Evolutionary conservation across 2,888 invertebrate genomes (phyloP), one percentile per base, ranked within the genome.

Genomic region (Tridacna gigas): DNA sequence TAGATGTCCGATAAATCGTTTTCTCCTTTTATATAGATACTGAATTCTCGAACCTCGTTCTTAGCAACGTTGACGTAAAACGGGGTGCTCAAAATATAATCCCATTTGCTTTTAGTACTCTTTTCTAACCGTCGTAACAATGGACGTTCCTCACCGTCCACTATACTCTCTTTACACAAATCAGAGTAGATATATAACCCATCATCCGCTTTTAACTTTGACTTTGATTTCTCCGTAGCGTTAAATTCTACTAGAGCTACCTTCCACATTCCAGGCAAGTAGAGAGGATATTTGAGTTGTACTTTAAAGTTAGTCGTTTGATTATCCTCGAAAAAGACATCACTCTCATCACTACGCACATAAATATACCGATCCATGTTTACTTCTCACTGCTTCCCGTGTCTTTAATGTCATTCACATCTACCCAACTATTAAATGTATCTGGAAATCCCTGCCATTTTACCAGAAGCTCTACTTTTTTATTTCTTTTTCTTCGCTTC

Each of bases 401-500:
- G 60, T 80, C 78, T 84, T 81, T 77, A 56, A 82, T 65, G 51
- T 82, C 81, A 25, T 51, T 47, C 3, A 80, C 80, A 82, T 84
- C 82, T 63, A 84, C 47, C 82, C 82, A 84, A 69, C 79, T 79
- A 63, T 84, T 82, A 82, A 82, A 84, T 47, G 67, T 45, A 51
- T 82, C 76, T 13, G 79, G 83, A 60, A 81, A 83, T 2, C 78
- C 82, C 47, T 82, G 75, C 77, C 82, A 84, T 80, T 82, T 77
- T 11, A 84, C 82, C n/a, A 76, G 77, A 73, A 80, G 82, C 51
- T 82, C 74, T 2, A 65, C 37, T 63, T 80, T 82, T 18, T 80
- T 80, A 51, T 84, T 80, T 81, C 80, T 63, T 83, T 60, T 79
- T 28, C 75, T 73, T 51, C 47, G 76, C 63, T 80, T 80, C 48